phyloP scores from a whole-genome alignment of 1,140 invertebrate species.

The Saccostrea cuccullata region DNA sequence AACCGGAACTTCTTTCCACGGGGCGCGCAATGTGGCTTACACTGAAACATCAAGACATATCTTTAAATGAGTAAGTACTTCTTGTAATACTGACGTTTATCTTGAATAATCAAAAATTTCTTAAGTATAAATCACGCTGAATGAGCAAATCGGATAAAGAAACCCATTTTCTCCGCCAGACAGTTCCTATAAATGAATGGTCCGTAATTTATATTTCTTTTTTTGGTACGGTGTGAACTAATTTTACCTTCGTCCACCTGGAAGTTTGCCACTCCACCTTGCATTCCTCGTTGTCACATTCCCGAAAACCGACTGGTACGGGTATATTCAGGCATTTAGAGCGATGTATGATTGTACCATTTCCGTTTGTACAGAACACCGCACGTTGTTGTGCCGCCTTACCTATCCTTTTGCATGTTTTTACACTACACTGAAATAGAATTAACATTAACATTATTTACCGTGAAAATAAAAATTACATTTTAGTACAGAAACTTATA shows the following conservation, averaged over 20 bases:
- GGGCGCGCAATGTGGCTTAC: slow-evolving; percentile 49
- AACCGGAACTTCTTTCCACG: slow-evolving; percentile 50
- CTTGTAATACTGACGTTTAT: too few species aligned
- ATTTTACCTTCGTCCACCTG: slow-evolving; percentile 32
- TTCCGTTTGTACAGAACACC: slow-evolving; percentile 33
- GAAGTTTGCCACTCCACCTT: background rate
- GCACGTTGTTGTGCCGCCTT: slow-evolving; percentile 6
- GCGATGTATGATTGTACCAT: slow-evolving; percentile 24
- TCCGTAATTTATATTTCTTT: too few species aligned
- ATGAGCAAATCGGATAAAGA: too few species aligned
- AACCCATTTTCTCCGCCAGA: too few species aligned
- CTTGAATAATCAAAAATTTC: too few species aligned
- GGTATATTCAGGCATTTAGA: slow-evolving; percentile 19
- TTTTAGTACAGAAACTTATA: background rate
- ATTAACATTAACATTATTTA: background rate
- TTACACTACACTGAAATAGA: slow-evolving; percentile 39
- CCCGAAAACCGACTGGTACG: slow-evolving; percentile 6
- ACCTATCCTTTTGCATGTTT: slow-evolving; percentile 38
- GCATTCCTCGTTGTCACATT: slow-evolving; percentile 26
- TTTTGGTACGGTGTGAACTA: background rate
- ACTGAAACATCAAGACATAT: slow-evolving; percentile 19
- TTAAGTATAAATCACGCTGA: too few species aligned
- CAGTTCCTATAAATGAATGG: too few species aligned
- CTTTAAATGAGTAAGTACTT: too few species aligned
- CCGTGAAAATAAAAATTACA: background rate